Evolutionary conservation across 1,140 invertebrate genomes (phyloP), one percentile per base, ranked within the genome.

Genomic region (Streblospio benedicti): DNA sequence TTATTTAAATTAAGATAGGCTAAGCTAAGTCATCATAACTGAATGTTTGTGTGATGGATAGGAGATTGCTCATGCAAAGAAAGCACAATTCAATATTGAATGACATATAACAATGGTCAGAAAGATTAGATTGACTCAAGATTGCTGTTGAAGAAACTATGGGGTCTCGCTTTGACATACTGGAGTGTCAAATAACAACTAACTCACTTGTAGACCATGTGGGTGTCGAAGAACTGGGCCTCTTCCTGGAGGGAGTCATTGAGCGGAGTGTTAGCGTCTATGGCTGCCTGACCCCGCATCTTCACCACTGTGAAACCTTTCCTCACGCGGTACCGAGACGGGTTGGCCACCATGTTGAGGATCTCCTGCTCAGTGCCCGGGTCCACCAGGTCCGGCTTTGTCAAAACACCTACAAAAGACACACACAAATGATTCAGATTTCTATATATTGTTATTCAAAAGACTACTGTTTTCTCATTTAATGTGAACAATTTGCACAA

Each of bases 371-470:
- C 57, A 20, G 57, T 38, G 20, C 57, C 57, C 27, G 16, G 14
- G 3, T 20, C 50, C 2, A 56, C 58, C 27, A 60, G 14, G 30
- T 60, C 58, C 4, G 43, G 28, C 28, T 60, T 51, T 59, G 57
- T 59, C 4, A 53, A 25, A 3, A 53, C 50, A 23, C 50, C 28
- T 54, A 31, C 28, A 47, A 18, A 47, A 47, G n/a, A 41, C n/a
- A 41, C 35, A 41, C 35, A n/a, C n/a, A n/a, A n/a, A n/a, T n/a
- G n/a, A n/a, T n/a, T n/a, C n/a, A n/a, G n/a, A n/a, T n/a, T n/a
- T n/a, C n/a, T n/a, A n/a, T n/a, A n/a, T n/a, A n/a, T n/a, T n/a
- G n/a, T n/a, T n/a, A n/a, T n/a, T n/a, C n/a, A n/a, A n/a, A n/a
- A n/a, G n/a, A n/a, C n/a, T n/a, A n/a, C n/a, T n/a, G n/a, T n/a